phyloP scores from a whole-genome alignment of 2,113 vertebrate genomes.

The Proteles cristata region DNA sequence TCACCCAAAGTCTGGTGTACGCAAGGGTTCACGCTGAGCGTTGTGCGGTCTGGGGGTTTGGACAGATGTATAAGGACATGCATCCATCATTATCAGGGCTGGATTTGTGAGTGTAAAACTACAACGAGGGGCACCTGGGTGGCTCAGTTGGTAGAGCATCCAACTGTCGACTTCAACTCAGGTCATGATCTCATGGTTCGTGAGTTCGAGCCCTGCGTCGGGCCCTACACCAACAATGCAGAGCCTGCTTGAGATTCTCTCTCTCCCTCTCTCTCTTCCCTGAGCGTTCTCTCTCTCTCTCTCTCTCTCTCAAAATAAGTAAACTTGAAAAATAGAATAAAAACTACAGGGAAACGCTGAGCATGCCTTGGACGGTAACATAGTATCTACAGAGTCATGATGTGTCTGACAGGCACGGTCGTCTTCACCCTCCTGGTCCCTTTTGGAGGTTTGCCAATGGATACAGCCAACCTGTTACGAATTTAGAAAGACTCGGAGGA shows the following conservation, averaged over 20 bases:
- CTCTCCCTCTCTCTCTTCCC: too few species aligned
- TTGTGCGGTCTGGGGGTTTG: neutral
- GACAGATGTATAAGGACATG: neutral
- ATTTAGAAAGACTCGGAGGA: constrained; percentile 23
- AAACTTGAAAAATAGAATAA: neutral
- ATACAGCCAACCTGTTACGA: neutral
- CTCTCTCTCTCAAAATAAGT: too few species aligned
- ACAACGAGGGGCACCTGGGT: neutral
- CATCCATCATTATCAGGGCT: neutral
- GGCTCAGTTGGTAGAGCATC: too few species aligned
- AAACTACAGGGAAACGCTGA: neutral
- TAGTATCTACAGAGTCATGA: neutral
- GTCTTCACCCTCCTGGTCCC: neutral
- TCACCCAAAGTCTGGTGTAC: neutral
- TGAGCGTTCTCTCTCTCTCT: too few species aligned
- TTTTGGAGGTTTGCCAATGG: neutral
- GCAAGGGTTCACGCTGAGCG: neutral
- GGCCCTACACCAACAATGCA: too few species aligned
- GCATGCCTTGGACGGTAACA: neutral
- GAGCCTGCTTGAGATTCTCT: too few species aligned
- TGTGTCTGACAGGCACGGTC: neutral
- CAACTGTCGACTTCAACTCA: too few species aligned
- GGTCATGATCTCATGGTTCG: too few species aligned
- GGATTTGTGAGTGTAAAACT: neutral
- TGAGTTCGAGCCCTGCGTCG: too few species aligned